Evolutionary conservation across 2,888 invertebrate genomes (phyloP).

Genomic region (Cephus pygmeus): DNA sequence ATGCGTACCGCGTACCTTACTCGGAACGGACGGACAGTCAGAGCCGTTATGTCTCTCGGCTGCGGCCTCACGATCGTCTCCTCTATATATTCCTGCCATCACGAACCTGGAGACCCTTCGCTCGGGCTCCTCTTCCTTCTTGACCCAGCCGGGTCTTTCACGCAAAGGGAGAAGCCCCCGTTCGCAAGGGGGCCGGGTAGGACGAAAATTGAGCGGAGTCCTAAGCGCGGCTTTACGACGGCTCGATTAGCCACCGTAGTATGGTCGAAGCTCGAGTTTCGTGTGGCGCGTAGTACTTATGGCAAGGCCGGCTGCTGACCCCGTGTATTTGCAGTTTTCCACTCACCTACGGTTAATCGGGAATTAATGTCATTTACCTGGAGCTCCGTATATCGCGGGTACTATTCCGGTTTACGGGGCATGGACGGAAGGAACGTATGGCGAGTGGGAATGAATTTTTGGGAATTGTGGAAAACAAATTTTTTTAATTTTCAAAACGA

Average conservation of each 20-base stretch:
- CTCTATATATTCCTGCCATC: background rate
- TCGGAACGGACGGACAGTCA: slow-evolving; percentile 68
- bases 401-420: too few relatives aligned
- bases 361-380: background rate
- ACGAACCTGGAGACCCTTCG: background rate
- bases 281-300: slow-evolving; percentile 1
- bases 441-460: background rate
- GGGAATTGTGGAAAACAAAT: background rate
- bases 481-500: background rate
- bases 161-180: background rate
- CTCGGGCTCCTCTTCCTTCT: background rate
- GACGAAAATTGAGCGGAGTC: background rate
- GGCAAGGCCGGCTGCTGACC: slow-evolving; percentile 47
- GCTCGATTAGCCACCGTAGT: background rate
- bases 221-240: background rate
- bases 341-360: background rate
- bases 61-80: slow-evolving; percentile 51
- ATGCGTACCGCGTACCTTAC: slow-evolving; percentile 71
- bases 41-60: slow-evolving; percentile 60
- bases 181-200: background rate
- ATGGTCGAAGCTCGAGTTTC: slow-evolving; percentile 9
- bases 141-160: background rate
- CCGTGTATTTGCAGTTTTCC: slow-evolving; percentile 18
- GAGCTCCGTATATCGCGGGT: background rate
- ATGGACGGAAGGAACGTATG: too few relatives aligned